Conservation (phyloP, 2,113 vertebrate genomes). For the Pagrus major region DNA sequence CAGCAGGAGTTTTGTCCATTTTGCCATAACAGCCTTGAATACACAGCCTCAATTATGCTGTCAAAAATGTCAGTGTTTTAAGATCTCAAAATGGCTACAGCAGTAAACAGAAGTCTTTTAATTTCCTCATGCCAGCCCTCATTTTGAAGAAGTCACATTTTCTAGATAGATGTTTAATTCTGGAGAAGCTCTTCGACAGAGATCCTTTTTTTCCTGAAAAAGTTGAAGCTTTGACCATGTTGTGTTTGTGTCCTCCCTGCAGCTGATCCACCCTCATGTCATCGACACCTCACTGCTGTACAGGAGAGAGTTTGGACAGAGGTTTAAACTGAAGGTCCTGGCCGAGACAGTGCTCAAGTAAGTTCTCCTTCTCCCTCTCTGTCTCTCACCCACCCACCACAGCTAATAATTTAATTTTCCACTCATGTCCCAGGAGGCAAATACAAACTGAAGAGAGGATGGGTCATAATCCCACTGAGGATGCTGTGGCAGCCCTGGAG, state of each 20-base stretch:
- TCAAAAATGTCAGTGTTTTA: background rate
- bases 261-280: conserved; percentile 92
- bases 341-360: conserved; percentile 89
- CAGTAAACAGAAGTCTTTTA: background rate
- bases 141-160: background rate
- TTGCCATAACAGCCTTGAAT: too few species aligned
- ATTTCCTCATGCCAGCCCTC: background rate
- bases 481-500: conserved; percentile 88
- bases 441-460: conserved; percentile 84
- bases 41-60: background rate
- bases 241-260: conserved; percentile 31
- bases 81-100: background rate
- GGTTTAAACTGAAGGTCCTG: conserved; percentile 91
- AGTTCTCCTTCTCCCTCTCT: conserved; percentile 50
- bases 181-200: background rate
- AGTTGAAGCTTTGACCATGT: background rate
- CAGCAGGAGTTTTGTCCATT: too few species aligned
- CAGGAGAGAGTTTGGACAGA: conserved; percentile 82
- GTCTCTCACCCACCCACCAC: background rate
- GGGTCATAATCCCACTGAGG: conserved; percentile 91
- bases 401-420: background rate
- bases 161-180: background rate
- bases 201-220: background rate
- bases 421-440: conserved; percentile 82
- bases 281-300: conserved; percentile 94